These are phyloP conservation scores for Chaetorhynchus papuensis DNA, from an alignment of 2,113 vertebrate species.

Conservation along the genomic window DNA sequence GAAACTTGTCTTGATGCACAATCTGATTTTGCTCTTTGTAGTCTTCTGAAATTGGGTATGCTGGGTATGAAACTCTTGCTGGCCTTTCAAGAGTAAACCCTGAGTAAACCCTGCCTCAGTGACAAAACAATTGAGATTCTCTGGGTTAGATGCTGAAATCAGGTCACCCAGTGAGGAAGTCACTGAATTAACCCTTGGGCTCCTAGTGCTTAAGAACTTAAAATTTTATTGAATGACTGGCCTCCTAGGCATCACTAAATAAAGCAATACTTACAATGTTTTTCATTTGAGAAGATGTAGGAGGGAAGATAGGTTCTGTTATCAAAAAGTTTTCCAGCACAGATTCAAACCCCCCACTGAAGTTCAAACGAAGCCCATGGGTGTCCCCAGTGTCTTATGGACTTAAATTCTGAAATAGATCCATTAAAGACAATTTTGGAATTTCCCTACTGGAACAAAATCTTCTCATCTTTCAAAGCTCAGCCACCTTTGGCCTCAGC, in stretches of 20 bases:
- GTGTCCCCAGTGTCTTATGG: not conserved
- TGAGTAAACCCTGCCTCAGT: not conserved
- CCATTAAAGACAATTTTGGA: not conserved
- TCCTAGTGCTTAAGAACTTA: not conserved
- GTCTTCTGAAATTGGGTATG: not conserved
- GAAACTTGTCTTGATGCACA: not conserved
- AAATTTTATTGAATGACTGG: not conserved
- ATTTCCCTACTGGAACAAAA: not conserved
- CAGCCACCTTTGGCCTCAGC: not conserved
- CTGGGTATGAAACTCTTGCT: not conserved
- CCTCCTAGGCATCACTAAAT: not conserved
- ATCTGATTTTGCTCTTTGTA: not conserved
- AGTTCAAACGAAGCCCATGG: not conserved
- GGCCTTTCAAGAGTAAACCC: not conserved
- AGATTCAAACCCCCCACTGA: not conserved
- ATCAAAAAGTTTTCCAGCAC: not conserved
- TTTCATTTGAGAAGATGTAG: not conserved
- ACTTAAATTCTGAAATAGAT: not conserved
- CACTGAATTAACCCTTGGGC: not conserved
- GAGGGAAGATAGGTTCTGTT: not conserved
- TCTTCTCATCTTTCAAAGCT: not conserved
- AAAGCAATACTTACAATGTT: not conserved
- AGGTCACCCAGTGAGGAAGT: not conserved
- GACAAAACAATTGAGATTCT: not conserved
- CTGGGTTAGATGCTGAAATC: not conserved